A percentile compares a stretch with the other conserved stretches of the same genome.
Conservation (phyloP, 2,797 vertebrate species). For the Sparidentex hasta region DNA sequence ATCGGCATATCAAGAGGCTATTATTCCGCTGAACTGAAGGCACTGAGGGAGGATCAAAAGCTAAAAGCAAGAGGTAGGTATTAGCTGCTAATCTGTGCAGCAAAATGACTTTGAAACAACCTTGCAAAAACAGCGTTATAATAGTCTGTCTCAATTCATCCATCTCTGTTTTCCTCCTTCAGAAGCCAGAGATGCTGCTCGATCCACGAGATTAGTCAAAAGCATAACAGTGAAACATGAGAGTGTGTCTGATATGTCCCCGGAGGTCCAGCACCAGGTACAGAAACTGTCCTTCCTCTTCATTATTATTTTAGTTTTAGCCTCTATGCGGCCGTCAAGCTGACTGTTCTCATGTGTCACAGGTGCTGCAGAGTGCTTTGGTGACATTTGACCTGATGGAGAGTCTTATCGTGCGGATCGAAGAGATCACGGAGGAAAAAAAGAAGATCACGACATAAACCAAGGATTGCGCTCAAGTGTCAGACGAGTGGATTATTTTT, state of each 20-base stretch:
- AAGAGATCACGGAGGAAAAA: slow-evolving; percentile 92
- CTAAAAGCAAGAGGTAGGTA: slow-evolving; percentile 79
- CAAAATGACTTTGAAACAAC: not conserved
- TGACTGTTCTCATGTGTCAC: slow-evolving; percentile 55
- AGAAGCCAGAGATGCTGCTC: slow-evolving; percentile 75
- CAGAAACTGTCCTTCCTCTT: not conserved
- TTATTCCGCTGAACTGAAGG: slow-evolving; percentile 91
- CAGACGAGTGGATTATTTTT: not conserved
- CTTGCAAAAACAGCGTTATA: not conserved
- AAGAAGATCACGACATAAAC: slow-evolving; percentile 79
- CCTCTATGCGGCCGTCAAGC: not conserved
- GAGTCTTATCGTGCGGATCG: slow-evolving; percentile 93
- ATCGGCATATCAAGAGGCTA: slow-evolving; percentile 92
- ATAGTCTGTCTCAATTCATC: not conserved
- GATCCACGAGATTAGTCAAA: slow-evolving; percentile 58
- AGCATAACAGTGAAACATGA: slow-evolving; percentile 64
- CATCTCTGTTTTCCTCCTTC: not conserved
- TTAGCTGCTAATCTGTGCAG: slow-evolving; percentile 25
- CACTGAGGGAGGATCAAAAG: slow-evolving; percentile 86
- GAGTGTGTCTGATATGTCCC: slow-evolving; percentile 64
- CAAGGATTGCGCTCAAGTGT: slow-evolving; percentile 58
- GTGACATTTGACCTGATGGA: slow-evolving; percentile 98
- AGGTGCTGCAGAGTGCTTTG: slow-evolving; percentile 94
- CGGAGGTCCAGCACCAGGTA: slow-evolving; percentile 82
- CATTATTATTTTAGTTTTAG: not conserved